phyloP scores from a whole-genome alignment of 2,113 vertebrate genomes.

The Zeus faber region DNA sequence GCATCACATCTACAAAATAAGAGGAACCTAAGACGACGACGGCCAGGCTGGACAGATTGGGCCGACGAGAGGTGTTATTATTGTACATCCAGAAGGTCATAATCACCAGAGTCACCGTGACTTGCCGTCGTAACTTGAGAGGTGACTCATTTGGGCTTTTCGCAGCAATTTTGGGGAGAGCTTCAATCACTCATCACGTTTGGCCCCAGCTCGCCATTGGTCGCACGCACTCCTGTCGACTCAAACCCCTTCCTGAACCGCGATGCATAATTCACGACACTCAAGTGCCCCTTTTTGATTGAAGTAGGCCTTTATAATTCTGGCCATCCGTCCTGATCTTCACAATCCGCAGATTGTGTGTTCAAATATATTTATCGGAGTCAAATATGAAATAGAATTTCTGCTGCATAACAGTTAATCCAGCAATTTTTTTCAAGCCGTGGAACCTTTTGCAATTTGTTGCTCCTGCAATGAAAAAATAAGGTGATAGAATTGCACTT shows the following conservation, averaged over 20 bases:
- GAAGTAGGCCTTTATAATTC: conserved; percentile 16
- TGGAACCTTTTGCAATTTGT: too few relatives aligned
- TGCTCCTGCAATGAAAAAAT: too few relatives aligned
- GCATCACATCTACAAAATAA: too few relatives aligned
- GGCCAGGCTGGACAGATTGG: too few relatives aligned
- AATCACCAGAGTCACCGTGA: too few relatives aligned
- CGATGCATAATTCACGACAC: conserved; percentile 10
- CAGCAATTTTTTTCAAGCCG: too few relatives aligned
- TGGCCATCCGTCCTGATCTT: conserved; percentile 4
- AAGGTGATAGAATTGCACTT: too few relatives aligned
- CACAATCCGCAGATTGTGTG: background rate
- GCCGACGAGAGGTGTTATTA: background rate
- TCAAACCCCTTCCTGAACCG: background rate
- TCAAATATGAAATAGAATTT: background rate
- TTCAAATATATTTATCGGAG: conserved; percentile 14
- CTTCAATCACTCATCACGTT: conserved; percentile 10
- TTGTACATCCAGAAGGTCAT: conserved; percentile 1
- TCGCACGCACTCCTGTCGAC: background rate
- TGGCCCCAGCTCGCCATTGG: background rate
- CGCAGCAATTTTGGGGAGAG: conserved; percentile 22
- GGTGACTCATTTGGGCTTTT: conserved; percentile 18
- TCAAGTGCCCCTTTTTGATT: background rate
- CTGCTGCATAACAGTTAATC: too few relatives aligned
- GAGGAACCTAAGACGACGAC: too few relatives aligned
- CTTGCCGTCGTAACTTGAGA: background rate